Evolutionary conservation across 2,113 vertebrate species (phyloP), one percentile per base, ranked within the genome.

Genomic region (Stictonetta naevosa): DNA sequence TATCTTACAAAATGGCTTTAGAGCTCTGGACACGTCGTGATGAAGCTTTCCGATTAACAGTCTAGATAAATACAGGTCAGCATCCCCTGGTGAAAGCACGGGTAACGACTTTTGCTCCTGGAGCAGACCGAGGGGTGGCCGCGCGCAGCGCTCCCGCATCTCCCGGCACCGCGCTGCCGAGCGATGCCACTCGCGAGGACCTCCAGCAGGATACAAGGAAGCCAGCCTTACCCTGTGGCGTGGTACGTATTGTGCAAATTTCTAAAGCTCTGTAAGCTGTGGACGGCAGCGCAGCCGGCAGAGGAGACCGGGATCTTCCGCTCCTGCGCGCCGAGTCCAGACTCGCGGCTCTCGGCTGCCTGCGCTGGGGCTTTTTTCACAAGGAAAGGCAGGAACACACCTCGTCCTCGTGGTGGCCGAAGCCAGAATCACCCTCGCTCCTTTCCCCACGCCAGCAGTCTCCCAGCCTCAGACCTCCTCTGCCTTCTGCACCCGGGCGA

Each of bases 1-100:
- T 91, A 62, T 94, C 94, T 88, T 94, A 97, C 88, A 97, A 93
- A 96, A 97, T 97, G 97, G 97, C 97, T 98, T 98, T 93, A 97
- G 82, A 97, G 96, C 94, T 93, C 96, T 95, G 94, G 92, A 92
- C 88, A 25, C 1, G 2, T 71, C 29, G 67, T 12, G 86, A 92
- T 0, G 63, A 93, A 95, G 89, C 86, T 92, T 91, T 93, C 95
- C 72, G 85, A 52, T 94, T 93, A 97, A 96, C 95, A 82, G 87
- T 95, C 93, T 58, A 79, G 95, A 48, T 33, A 94, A 95, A 93
- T 62, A 53, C 86, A 88, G 95, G 84, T 90, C 86, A 72, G 63
- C 90, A 92, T 28, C 50, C 63, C 89, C 56, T 5, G 44, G 26
- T 3, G 18, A 84, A 77, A 89, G 82, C 83, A 83, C 36, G 34